A percentile compares a stretch with the other conserved stretches of the same genome.
phyloP scores from a whole-genome alignment of 2,797 vertebrate species.

The Myoxocephalus aenaeus region DNA sequence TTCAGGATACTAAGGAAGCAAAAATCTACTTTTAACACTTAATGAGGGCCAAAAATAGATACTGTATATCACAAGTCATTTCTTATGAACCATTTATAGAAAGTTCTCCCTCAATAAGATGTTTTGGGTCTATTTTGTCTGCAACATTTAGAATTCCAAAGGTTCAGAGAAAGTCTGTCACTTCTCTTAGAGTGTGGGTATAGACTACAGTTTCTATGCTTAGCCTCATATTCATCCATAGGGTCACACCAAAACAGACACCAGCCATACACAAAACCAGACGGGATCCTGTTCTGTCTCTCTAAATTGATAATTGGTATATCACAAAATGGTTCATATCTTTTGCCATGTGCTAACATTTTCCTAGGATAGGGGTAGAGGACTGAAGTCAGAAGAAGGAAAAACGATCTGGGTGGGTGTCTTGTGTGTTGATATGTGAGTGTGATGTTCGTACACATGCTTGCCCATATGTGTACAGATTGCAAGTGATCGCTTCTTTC shows the following conservation, averaged over 20 bases:
- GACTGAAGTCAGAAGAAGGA: constrained; percentile 47
- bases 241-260: constrained; percentile 69
- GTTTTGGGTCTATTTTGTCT: background rate
- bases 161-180: background rate
- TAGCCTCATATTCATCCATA: constrained; percentile 24
- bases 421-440: constrained; percentile 37
- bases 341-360: constrained; percentile 81
- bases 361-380: constrained; percentile 65
- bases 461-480: constrained; percentile 43
- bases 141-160: background rate
- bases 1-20: background rate
- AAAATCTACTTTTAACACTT: background rate
- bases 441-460: constrained; percentile 36
- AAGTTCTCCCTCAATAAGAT: background rate
- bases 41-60: background rate
- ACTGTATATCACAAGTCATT: background rate
- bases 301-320: constrained; percentile 78
- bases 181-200: background rate
- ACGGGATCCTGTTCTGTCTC: constrained; percentile 54
- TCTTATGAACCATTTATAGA: background rate
- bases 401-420: constrained; percentile 69
- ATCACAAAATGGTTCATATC: constrained; percentile 75
- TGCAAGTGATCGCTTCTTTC: constrained; percentile 49
- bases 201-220: constrained; percentile 21
- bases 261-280: constrained; percentile 38